A percentile compares a stretch with the other conserved stretches of the same genome.
These are phyloP conservation scores for Drosophila lowei DNA, from an alignment of 1,140 invertebrate genomes.

Conservation along the genomic window DNA sequence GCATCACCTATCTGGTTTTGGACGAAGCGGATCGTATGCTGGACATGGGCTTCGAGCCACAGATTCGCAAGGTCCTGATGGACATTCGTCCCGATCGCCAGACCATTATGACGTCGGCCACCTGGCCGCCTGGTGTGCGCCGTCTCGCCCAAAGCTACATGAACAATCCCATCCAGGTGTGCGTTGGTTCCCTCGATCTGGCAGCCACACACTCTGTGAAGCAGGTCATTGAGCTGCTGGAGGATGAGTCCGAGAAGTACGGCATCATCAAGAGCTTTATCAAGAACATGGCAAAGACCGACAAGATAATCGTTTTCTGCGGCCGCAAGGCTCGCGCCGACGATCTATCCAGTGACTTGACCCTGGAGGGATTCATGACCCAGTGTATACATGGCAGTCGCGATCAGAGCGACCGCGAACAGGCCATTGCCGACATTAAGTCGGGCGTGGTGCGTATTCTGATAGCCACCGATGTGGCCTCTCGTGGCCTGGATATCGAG, in stretches of 20 bases:
- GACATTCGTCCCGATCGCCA: constrained; percentile 91
- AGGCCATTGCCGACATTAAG: constrained; percentile 92
- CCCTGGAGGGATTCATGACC: constrained; percentile 86
- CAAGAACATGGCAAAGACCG: constrained; percentile 86
- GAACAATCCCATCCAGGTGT: constrained; percentile 94
- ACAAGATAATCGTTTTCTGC: constrained; percentile 95
- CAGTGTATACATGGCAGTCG: constrained; percentile 95
- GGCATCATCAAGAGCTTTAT: constrained; percentile 74
- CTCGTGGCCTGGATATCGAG: constrained; percentile 95
- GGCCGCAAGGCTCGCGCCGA: constrained; percentile 92
- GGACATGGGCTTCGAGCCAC: constrained; percentile 94
- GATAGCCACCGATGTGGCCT: constrained; percentile 97
- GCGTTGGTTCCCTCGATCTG: constrained; percentile 93
- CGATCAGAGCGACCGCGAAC: constrained; percentile 93
- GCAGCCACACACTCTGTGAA: constrained; percentile 92
- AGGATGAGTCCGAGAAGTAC: constrained; percentile 90
- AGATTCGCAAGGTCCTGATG: constrained; percentile 91
- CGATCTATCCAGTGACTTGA: constrained; percentile 91
- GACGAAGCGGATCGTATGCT: constrained; percentile 94
- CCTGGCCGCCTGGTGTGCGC: constrained; percentile 93
- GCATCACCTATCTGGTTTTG: constrained; percentile 94
- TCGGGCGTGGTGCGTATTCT: constrained; percentile 90
- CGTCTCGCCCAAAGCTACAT: constrained; percentile 93
- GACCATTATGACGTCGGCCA: constrained; percentile 94
- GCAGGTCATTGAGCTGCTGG: constrained; percentile 89